Base-by-base conservation (phyloP, 2,797 vertebrate genomes). In the Lemur catta region DNA sequence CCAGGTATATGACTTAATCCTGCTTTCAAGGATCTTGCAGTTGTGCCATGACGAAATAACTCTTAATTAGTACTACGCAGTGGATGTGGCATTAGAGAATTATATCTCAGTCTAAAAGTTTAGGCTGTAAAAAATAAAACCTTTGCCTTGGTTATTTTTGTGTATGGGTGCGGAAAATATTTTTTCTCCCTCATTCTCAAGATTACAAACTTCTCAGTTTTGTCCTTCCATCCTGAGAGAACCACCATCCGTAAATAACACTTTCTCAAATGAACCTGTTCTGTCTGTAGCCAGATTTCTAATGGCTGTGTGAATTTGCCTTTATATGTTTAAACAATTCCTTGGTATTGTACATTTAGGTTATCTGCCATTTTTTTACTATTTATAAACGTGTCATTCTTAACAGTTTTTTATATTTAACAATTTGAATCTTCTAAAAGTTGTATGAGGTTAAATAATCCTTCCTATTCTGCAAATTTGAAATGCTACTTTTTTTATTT, bases 81-180 rank as follows among this genome's bases (percentile, higher is more conserved):
- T 18, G 38, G 48, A 17, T 20, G 1, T 50, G 48, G n/a, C 14
- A 0, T 48, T 41, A 33, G 22, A 41, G 33, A 91, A 6, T 3
- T 0, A 13, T 0, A 0, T 22, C 28, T 69, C 33, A 2, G 20
- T 38, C 4, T 20, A 28, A 28, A 50, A 48, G n/a, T 35, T 43
- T 4, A 20, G 67, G 55, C 24, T 52, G 3, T 57, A 55, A 26
- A 79, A 48, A 20, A 35, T 18, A 38, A 57, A 55, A 30, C 14
- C 9, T 86, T 63, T n/a, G 2, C 71, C 18, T 0, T 90, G 50
- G 24, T 81, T 18, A 8, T n/a, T 92, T 75, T 86, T 52, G 18
- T 38, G 2, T 87, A 8, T 15, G 33, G 15, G 28, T 43, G 35
- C 4, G 4, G n/a, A n/a, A 61, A 41, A 50, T 41, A 0, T 30